Percentiles rank a stretch among this genome's conserved stretches.
Evolutionary conservation across 2,888 invertebrate genomes (phyloP).

Genomic region (Eupithecia subfuscata): DNA sequence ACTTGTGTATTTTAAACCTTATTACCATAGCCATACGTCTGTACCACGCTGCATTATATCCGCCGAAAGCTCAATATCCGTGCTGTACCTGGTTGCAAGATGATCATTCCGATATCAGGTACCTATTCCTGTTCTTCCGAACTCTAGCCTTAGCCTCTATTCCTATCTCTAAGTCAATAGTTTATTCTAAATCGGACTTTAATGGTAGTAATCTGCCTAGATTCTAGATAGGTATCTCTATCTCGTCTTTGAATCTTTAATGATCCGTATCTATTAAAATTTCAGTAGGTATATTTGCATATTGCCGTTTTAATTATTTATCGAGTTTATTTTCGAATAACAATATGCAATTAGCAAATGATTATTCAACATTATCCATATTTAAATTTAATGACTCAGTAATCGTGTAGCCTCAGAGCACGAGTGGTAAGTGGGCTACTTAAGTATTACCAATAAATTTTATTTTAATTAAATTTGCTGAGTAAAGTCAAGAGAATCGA

Average conservation of each 20-base stretch:
- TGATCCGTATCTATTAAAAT: neutral
- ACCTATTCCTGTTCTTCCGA: neutral
- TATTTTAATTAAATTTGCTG: neutral
- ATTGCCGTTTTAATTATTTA: neutral
- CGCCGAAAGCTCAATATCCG: neutral
- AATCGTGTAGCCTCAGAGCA: neutral
- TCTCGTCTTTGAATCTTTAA: neutral
- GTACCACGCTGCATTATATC: neutral
- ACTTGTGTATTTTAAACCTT: slow-evolving; percentile 3
- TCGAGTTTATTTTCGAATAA: neutral
- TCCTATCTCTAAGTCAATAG: neutral
- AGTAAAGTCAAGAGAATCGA: neutral
- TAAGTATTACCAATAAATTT: neutral
- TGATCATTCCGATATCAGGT: neutral
- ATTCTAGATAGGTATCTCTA: neutral
- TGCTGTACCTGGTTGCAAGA: neutral
- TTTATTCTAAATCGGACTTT: neutral
- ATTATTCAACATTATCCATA: neutral
- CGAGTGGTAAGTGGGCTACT: neutral
- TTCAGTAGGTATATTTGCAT: neutral
- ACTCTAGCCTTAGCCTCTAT: neutral
- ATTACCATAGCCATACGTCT: neutral
- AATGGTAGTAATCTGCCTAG: neutral
- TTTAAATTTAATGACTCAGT: neutral
- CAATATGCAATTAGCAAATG: neutral